Conservation (phyloP, 2,888 invertebrate genomes). For the Ornithoptera alexandrae region DNA sequence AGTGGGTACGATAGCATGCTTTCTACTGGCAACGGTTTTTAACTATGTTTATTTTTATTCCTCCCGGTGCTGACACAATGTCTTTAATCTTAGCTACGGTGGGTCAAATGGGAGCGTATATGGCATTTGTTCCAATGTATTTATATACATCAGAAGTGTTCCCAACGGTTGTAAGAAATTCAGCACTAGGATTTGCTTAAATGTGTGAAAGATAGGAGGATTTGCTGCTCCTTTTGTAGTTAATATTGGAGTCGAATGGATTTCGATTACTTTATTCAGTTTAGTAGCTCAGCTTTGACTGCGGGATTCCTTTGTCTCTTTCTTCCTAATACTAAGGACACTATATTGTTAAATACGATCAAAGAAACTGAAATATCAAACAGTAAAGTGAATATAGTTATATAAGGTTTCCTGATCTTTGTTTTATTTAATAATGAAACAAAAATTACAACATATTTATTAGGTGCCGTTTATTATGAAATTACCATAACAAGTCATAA, state of each 20-base stretch:
- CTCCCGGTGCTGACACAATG: conserved; percentile 47
- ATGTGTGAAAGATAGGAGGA: conserved; percentile 92
- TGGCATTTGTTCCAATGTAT: conserved; percentile 67
- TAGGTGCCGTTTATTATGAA: no score
- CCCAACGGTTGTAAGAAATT: conserved; percentile 91
- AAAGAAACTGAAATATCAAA: conserved; percentile 27
- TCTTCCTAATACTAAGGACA: conserved; percentile 27
- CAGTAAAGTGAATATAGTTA: not conserved
- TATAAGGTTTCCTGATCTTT: no score
- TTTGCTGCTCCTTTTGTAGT: conserved; percentile 89
- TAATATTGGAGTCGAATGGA: conserved; percentile 29
- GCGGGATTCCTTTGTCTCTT: conserved; percentile 27
- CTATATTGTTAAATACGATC: conserved; percentile 28
- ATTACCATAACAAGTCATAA: no score
- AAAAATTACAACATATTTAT: no score
- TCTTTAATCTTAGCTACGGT: conserved; percentile 86
- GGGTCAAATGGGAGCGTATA: conserved; percentile 87
- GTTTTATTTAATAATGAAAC: no score
- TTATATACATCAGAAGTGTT: conserved; percentile 84
- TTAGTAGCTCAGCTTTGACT: conserved; percentile 27
- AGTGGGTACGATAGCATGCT: conserved; percentile 53
- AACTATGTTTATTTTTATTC: conserved; percentile 59
- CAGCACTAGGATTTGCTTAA: conserved; percentile 90
- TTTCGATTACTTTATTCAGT: conserved; percentile 29
- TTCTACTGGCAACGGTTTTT: conserved; percentile 50